Percentiles rank a stretch among this genome's conserved stretches.
Evolutionary conservation across 2,888 invertebrate species (phyloP).

Genomic region (Macropis europaea): DNA sequence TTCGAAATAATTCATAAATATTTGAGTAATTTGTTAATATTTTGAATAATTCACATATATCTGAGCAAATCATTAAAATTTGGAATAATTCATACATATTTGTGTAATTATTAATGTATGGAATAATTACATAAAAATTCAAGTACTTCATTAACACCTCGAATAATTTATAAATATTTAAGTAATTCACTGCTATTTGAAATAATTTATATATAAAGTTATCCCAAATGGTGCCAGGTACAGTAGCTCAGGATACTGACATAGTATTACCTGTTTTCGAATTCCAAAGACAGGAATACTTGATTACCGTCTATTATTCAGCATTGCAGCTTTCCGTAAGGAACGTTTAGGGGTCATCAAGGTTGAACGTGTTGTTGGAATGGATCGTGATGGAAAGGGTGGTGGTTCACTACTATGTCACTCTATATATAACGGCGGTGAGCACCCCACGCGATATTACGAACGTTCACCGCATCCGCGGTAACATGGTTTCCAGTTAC

Average conservation of each 20-base stretch:
- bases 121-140: no score
- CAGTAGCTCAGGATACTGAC: neutral
- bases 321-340: slow-evolving; percentile 23
- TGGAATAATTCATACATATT: no score
- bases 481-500: slow-evolving; percentile 79
- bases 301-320: slow-evolving; percentile 7
- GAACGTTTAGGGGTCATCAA: slow-evolving; percentile 70
- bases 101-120: no score
- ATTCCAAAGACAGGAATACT: neutral
- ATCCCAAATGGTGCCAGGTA: no score
- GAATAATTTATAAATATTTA: no score
- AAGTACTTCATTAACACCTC: no score
- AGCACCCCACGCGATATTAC: slow-evolving; percentile 76
- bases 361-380: slow-evolving; percentile 59
- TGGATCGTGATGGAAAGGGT: slow-evolving; percentile 54
- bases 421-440: slow-evolving; percentile 77
- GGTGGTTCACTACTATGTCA: slow-evolving; percentile 74
- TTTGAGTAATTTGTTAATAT: no score
- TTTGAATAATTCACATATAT: no score
- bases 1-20: no score
- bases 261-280: neutral
- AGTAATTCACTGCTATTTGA: neutral
- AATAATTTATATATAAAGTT: no score
- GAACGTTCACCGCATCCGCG: slow-evolving; percentile 79
- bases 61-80: no score